Base-by-base conservation (phyloP, 2,888 invertebrate genomes). In the Falcaria lacertinaria region DNA sequence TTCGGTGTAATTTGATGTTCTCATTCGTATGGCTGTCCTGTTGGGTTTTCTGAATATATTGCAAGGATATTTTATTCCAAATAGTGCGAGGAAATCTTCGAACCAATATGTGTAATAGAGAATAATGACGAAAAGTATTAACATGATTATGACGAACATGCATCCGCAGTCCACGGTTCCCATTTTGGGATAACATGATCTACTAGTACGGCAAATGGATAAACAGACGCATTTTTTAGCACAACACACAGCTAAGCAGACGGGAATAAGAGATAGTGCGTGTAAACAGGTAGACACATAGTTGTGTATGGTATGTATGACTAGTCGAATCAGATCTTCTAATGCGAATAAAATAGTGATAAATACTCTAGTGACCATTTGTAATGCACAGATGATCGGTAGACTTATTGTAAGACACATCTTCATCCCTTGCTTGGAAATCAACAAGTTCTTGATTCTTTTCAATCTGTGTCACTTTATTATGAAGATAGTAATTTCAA, bases 271-370 rank as follows among this genome's bases (percentile, higher is more conserved):
- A 0, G 60, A 48, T 17, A 69, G 42, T 0, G 54, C 48, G 5
- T 72, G 67, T 1, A 71, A 13, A 14, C 51, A 36, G 0, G 49
- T 54, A 0, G 69, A 57, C 8, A 72, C n/a, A 34, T 64, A 70
- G 22, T 38, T 59, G 34, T 69, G 60, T 2, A 69, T 33, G 0
- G 59, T 55, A n/a, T 64, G 55, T 11, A 76, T 51, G 0, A 52
- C 4, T 34, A 69, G 38, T 8, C 68, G 62, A 25, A 66, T 28
- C 11, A 76, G 25, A 41, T 74, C 69, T 61, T 76, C 74, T 3
- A 59, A 15, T 1, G 69, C 69, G 8, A 60, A 58, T 3, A 73
- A 19, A 4, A 59, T 4, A 1, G 60, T 62, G 19, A 71, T 43
- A 2, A 73, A 33, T 2, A 69, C 15, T 16, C 75, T 58, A 2